Percentiles rank a stretch among this genome's conserved stretches.
Conservation (phyloP, 1,140 invertebrate genomes). For the Papilio polyxenes region DNA sequence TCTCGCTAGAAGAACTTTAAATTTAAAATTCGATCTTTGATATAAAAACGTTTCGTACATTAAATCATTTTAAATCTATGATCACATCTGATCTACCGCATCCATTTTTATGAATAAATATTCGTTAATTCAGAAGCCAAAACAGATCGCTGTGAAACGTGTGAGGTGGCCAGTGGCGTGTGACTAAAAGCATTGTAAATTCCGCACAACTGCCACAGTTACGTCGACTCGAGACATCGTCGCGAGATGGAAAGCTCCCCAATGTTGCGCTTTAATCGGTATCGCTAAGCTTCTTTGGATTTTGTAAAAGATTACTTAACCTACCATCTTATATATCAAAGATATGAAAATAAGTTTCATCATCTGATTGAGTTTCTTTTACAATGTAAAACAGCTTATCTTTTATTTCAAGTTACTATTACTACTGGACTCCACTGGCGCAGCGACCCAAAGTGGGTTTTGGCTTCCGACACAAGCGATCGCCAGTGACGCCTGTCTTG, state of each 20-base stretch:
- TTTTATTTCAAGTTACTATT: no score
- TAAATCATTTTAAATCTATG: constrained; percentile 3
- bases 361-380: no score
- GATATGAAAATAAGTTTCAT: no score
- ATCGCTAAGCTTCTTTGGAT: constrained; percentile 24
- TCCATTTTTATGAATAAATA: constrained; percentile 38
- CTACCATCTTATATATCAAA: no score
- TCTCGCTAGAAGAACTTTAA: no score
- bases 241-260: constrained; percentile 62
- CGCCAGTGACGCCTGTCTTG: no score
- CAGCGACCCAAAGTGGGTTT: no score
- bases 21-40: no score
- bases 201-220: constrained; percentile 55
- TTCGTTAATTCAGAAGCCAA: constrained; percentile 38
- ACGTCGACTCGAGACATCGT: constrained; percentile 50
- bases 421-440: no score
- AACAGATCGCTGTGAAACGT: constrained; percentile 64
- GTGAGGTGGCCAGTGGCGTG: constrained; percentile 64
- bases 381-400: no score
- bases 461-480: no score
- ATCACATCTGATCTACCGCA: constrained; percentile 42
- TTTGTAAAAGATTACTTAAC: not conserved
- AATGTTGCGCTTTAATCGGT: constrained; percentile 51
- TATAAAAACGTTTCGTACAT: not conserved
- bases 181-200: constrained; percentile 79